phyloP scores from a whole-genome alignment of 2,888 invertebrate genomes.

The Papilio elwesi region DNA sequence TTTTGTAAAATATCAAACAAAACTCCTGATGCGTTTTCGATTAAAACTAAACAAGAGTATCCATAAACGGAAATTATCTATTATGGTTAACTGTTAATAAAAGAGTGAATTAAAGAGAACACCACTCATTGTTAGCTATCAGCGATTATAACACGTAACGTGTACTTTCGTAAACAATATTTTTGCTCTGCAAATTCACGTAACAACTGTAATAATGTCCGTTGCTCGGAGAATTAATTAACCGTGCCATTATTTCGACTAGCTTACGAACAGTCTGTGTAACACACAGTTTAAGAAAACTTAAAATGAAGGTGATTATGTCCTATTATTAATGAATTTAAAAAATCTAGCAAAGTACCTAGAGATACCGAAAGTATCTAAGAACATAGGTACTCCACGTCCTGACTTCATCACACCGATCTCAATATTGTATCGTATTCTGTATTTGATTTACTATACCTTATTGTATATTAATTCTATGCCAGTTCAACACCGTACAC shows the following conservation, averaged over 20 bases:
- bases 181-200: conserved; percentile 35
- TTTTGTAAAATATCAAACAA: no score
- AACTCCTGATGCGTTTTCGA: background rate
- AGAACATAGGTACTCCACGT: no score
- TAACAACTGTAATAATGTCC: conserved; percentile 15
- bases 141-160: conserved; percentile 32
- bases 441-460: no score
- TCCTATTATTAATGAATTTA: no score
- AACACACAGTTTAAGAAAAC: no score
- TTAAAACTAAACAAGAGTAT: background rate
- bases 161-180: conserved; percentile 38
- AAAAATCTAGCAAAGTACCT: no score
- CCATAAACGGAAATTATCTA: background rate
- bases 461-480: background rate
- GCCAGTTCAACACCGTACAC: background rate
- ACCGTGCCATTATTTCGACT: conserved; percentile 19
- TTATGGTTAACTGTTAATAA: conserved; percentile 30
- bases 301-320: no score
- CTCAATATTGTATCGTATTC: no score
- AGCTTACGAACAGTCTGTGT: background rate
- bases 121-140: conserved; percentile 33
- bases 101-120: conserved; percentile 18
- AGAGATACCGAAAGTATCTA: no score
- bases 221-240: conserved; percentile 1
- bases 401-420: no score